Base-by-base conservation (phyloP, 53 echinoderm and acorn worm species). In the Astropecten irregularis region DNA sequence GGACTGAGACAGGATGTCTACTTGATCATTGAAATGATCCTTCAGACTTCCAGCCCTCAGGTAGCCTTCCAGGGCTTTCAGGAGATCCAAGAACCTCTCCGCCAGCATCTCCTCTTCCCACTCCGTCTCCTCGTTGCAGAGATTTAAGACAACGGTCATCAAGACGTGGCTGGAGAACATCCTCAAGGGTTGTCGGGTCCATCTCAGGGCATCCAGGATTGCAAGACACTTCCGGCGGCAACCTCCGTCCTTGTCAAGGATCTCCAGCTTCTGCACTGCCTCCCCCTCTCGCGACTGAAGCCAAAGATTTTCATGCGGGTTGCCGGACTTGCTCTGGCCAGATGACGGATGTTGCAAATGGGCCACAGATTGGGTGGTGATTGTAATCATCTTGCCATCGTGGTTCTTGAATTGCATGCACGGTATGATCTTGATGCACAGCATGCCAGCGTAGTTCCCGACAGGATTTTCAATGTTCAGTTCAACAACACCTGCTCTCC, bases 21-120 rank as follows among this genome's bases (percentile, higher is more conserved):
- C 49, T n/a, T 63, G 65, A 6, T 14, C 21, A 49, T 82, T 68
- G 23, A 49, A 66, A 34, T 47, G 71, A 60, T 91, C 76, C 28
- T 28, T 62, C 21, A 91, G 84, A 18, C 9, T 13, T 16, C 77
- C 69, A 32, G 51, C 52, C 46, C 53, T 49, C 16, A 91, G 62
- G 39, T 76, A 76, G 2, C 55, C 57, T 55, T 87, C 83, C 55
- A 87, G 44, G 20, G 66, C 72, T 14, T 83, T 76, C 51, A 91
- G 69, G 40, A 91, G 51, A 44, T 91, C 91, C 36, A 91, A 77
- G 84, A 91, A 87, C 31, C 91, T 83, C 54, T 91, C 87, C 3
- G 84, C 87, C 9, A 91, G 51, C 91, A 91, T 84, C 68, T 69
- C 83, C 3, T 69, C 77, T 1, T 76, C 84, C 87, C 91, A 91